Percentiles rank a stretch among this genome's conserved stretches.
Evolutionary conservation across 1,140 invertebrate genomes (phyloP).

Genomic region (Pollicipes pollicipes): DNA sequence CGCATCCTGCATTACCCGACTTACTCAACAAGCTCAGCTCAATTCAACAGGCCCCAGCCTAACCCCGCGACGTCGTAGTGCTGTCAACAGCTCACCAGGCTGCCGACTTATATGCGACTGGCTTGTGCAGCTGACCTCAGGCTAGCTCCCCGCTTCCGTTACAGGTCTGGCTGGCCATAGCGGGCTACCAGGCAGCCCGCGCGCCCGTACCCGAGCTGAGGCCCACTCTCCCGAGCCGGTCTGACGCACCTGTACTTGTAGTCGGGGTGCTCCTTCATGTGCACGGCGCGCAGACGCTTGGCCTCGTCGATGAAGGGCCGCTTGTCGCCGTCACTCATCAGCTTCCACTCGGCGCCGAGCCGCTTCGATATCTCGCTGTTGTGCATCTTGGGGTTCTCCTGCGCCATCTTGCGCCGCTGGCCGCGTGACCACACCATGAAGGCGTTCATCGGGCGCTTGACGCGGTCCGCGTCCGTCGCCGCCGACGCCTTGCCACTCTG

Average conservation of each 20-base stretch:
- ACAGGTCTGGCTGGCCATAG: no score
- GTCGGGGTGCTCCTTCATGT: constrained; percentile 50
- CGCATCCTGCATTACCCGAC: no score
- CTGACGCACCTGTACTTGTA: constrained; percentile 44
- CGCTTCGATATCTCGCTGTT: constrained; percentile 86
- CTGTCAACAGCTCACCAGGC: no score
- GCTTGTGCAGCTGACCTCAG: no score
- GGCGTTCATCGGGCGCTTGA: constrained; percentile 48
- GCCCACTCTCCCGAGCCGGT: no score
- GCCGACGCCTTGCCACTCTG: neutral
- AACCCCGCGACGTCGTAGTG: no score
- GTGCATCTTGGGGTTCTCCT: constrained; percentile 97
- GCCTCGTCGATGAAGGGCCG: constrained; percentile 98
- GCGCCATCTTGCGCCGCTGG: constrained; percentile 94
- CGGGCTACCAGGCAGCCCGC: no score
- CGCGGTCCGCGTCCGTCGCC: constrained; percentile 26
- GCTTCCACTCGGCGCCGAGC: constrained; percentile 95
- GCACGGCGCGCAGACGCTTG: constrained; percentile 61
- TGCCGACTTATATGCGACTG: no score
- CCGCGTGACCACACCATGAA: constrained; percentile 65
- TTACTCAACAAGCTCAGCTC: no score
- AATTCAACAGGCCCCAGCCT: no score
- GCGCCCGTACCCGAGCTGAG: no score
- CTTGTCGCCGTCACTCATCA: constrained; percentile 89
- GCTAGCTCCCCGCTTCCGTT: no score